These are phyloP conservation scores for Hydropotes inermis DNA, from an alignment of 2,113 vertebrate genomes.

Conservation along the genomic window DNA sequence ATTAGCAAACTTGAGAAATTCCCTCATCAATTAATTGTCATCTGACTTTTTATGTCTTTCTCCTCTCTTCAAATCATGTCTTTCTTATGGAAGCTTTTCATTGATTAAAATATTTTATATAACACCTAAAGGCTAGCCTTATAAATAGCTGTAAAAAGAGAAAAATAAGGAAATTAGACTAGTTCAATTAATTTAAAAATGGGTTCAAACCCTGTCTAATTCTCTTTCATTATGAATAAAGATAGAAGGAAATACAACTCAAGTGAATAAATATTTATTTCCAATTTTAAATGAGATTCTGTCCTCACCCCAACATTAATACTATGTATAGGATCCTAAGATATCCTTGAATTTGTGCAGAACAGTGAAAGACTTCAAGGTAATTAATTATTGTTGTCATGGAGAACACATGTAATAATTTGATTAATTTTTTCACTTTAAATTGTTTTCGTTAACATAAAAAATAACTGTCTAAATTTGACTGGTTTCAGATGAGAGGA, in stretches of 20 bases:
- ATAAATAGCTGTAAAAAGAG: constrained; percentile 41
- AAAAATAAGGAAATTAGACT: constrained; percentile 49
- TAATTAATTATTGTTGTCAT: constrained; percentile 3
- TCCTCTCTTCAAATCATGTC: constrained; percentile 59
- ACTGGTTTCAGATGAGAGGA: constrained; percentile 41
- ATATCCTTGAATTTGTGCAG: background rate
- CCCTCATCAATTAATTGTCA: constrained; percentile 46
- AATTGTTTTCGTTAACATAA: constrained; percentile 43
- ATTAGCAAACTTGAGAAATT: constrained; percentile 70
- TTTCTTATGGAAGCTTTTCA: constrained; percentile 52
- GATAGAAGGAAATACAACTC: constrained; percentile 14
- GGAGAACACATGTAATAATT: constrained; percentile 22
- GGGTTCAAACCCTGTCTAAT: background rate
- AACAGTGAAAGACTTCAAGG: background rate
- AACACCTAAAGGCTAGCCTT: constrained; percentile 67
- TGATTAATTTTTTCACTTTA: constrained; percentile 25
- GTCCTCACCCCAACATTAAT: background rate
- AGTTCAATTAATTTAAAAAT: constrained; percentile 32
- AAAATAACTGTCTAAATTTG: constrained; percentile 56
- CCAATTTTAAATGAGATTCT: constrained; percentile 32
- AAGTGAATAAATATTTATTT: background rate
- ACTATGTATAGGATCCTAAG: background rate
- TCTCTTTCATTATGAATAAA: constrained; percentile 45
- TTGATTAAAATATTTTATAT: constrained; percentile 32
- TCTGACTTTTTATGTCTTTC: constrained; percentile 48